phyloP scores from a whole-genome alignment of 2,888 invertebrate species.

The Hemaris fuciformis region DNA sequence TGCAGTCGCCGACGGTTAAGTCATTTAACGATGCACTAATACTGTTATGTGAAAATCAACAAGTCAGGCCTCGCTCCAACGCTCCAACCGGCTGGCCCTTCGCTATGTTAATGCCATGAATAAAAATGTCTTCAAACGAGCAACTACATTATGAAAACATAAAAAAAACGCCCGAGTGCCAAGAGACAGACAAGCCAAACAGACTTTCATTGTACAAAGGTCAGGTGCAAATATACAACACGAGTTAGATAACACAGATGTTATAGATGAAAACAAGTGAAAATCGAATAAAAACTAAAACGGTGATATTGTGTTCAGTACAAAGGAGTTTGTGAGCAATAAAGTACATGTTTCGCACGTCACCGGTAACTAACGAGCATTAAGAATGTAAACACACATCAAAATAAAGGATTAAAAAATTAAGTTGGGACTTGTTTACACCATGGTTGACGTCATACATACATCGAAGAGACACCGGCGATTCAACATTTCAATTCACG shows the following conservation, averaged over 20 bases:
- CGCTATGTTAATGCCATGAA: neutral
- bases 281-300: neutral
- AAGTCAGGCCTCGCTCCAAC: conserved; percentile 14
- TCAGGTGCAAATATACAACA: neutral
- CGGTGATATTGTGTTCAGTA: neutral
- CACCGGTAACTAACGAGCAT: neutral
- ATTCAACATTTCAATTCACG: neutral
- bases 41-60: conserved; percentile 57
- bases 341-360: neutral
- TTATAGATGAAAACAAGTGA: neutral
- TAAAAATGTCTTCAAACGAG: neutral
- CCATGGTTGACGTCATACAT: conserved; percentile 9
- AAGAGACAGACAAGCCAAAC: neutral
- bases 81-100: neutral
- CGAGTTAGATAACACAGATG: neutral
- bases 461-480: neutral
- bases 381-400: conserved; percentile 12
- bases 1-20: conserved; percentile 51
- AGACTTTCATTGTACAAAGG: neutral
- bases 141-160: neutral
- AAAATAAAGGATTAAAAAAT: conserved; percentile 12
- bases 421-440: conserved; percentile 4
- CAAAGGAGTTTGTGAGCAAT: neutral
- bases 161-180: neutral
- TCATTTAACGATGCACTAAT: conserved; percentile 56